Evolutionary conservation across 2,797 vertebrate genomes (phyloP).

Genomic region (Natrix natrix): DNA sequence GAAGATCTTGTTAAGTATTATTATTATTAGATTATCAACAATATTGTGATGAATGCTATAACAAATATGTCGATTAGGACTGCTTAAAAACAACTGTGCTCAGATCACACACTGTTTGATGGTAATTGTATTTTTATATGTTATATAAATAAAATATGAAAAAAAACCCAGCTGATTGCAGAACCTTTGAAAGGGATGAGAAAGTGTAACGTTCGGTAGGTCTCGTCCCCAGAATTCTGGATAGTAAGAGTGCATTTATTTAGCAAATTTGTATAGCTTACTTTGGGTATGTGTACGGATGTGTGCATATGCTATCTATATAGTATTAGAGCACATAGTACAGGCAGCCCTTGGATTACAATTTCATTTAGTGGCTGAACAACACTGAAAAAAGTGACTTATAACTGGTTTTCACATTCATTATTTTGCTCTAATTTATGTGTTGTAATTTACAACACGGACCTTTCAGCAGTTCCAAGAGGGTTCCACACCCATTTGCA

Average conservation of each 20-base stretch:
- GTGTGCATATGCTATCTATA: too few relatives aligned
- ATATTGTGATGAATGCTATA: too few relatives aligned
- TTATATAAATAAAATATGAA: too few relatives aligned
- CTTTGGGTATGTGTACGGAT: neutral
- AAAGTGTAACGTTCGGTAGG: too few relatives aligned
- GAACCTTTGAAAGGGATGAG: neutral
- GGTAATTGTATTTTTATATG: too few relatives aligned
- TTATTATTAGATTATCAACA: too few relatives aligned
- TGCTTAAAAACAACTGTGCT: too few relatives aligned
- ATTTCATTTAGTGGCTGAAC: neutral
- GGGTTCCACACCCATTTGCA: neutral
- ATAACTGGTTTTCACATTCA: neutral
- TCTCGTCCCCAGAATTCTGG: neutral
- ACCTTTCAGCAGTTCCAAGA: neutral
- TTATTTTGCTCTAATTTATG: neutral
- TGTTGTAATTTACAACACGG: neutral
- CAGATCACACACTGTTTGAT: too few relatives aligned
- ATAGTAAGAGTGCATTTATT: neutral
- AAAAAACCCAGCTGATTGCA: neutral
- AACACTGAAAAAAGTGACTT: neutral
- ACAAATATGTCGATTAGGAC: too few relatives aligned
- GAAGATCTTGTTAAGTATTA: too few relatives aligned
- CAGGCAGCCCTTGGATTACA: neutral
- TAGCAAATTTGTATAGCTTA: neutral
- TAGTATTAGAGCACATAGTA: neutral